phyloP scores from a whole-genome alignment of 2,113 vertebrate genomes.

The Centrocercus urophasianus region DNA sequence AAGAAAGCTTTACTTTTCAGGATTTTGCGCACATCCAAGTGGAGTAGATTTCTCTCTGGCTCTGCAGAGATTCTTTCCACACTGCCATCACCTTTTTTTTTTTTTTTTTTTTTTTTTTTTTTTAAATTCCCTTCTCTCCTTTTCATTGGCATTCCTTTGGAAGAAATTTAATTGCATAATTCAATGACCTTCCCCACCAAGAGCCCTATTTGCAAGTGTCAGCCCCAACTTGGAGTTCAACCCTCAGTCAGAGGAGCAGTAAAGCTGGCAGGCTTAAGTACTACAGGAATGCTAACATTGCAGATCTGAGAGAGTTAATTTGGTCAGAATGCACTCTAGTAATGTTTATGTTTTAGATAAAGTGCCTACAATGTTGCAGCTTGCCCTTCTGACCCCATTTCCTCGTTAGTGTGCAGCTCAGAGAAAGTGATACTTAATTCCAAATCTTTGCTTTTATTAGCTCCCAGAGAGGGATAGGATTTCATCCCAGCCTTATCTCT shows the following conservation, averaged over 20 bases:
- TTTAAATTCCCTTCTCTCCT: background rate
- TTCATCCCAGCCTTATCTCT: constrained; percentile 80
- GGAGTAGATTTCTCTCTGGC: background rate
- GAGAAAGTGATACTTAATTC: constrained; percentile 86
- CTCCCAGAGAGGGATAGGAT: constrained; percentile 77
- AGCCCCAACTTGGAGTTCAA: constrained; percentile 56
- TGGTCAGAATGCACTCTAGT: constrained; percentile 84
- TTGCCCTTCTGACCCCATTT: constrained; percentile 84
- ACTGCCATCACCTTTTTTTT: background rate
- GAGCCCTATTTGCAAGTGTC: constrained; percentile 58
- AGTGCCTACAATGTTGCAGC: constrained; percentile 83
- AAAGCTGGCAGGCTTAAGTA: constrained; percentile 78
- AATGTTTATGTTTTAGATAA: constrained; percentile 89
- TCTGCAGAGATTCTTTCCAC: background rate
- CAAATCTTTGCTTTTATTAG: constrained; percentile 83
- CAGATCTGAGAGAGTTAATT: constrained; percentile 87
- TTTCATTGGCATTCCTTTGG: background rate
- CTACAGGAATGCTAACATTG: constrained; percentile 81
- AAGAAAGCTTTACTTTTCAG: background rate
- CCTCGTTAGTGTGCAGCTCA: constrained; percentile 80
- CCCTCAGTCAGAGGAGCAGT: constrained; percentile 69
- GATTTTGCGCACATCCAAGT: background rate
- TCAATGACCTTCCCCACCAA: background rate
- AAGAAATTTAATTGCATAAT: constrained; percentile 39
- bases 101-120: no score